Percentiles rank a stretch among this genome's conserved stretches.
phyloP scores from a whole-genome alignment of 2,797 vertebrate species.

The Galagoides demidoff region DNA sequence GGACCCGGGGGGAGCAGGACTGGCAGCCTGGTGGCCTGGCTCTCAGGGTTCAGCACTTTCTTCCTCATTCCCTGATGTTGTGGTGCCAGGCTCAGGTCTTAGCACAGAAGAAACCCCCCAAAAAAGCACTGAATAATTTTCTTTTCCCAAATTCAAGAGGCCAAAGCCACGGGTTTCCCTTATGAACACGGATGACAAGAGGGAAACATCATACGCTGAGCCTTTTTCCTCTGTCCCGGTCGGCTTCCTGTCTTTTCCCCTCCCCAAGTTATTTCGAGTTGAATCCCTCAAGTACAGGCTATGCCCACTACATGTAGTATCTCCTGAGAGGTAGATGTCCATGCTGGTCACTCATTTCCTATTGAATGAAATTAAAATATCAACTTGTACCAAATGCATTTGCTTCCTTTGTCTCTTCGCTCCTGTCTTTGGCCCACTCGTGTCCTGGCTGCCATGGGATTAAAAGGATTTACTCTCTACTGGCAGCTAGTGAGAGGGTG shows the following conservation, averaged over 20 bases:
- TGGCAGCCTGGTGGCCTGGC: not conserved
- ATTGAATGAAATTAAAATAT: not conserved
- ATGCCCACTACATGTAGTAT: no score
- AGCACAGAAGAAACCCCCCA: not conserved
- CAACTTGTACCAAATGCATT: not conserved
- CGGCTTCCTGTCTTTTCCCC: not conserved
- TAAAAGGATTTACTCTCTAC: not conserved
- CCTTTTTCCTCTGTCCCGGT: rapidly evolving
- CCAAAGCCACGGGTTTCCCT: not conserved
- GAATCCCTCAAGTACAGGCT: not conserved
- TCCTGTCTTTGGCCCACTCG: not conserved
- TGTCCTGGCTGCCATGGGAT: not conserved
- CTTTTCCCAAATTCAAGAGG: not conserved
- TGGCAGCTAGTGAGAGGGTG: no score
- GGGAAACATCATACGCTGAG: not conserved
- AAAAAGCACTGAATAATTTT: not conserved
- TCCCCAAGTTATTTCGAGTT: not conserved
- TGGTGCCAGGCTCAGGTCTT: not conserved
- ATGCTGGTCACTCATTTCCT: not conserved
- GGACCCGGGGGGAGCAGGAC: not conserved
- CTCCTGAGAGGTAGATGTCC: not conserved
- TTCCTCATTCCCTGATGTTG: not conserved
- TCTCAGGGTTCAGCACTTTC: not conserved
- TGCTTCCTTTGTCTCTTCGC: not conserved
- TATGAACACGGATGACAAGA: not conserved